Base-by-base conservation (phyloP, 2,113 vertebrate species). In the Enhydra lutris region DNA sequence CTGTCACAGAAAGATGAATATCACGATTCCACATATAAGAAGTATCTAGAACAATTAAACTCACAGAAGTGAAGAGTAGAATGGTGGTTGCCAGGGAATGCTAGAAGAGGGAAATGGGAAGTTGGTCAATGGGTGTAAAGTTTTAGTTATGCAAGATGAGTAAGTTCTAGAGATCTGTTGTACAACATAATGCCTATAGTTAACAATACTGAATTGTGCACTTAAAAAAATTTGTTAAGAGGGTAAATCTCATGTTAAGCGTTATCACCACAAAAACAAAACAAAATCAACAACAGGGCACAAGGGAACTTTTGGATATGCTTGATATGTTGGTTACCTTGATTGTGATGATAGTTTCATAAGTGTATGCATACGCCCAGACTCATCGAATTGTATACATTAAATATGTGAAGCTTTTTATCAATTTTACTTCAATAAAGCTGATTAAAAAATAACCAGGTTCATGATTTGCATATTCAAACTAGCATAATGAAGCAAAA, bases 131-230 rank as follows among this genome's bases (percentile, higher is more conserved):
- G 73, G 31, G 31, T n/a, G 0, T 20, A 45, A 13, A 20, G 71
- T 34, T 18, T 89, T 42, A 61, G 55, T 18, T 45, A 18, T 29
- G 73, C 31, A 8, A 78, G 73, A n/a, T 11, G 20, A 74, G 5
- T 63, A 26, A 29, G 24, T 47, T 26, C 57, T 78, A 12, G 42
- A 63, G 80, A 39, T 61, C 55, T 31, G 1, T 13, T 11, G 34
- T 84, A 20, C 18, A 21, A 47, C 15, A 14, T 8, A 11, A 74
- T 17, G 8, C 6, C 61, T 47, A 13, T 3, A 14, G 15, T 23
- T 24, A 69, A n/a, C 14, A n/a, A 45, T 1, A 36, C 9, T 6
- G 12, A 31, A 45, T 1, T 21, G 29, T 3, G 21, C 3, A 12
- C 47, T 55, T 55, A 52, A 91, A 42, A 81, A 42, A 7, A 7